These are phyloP conservation scores for Drosophila teissieri DNA, from an alignment of 1,140 invertebrate species.

Conservation along the genomic window DNA sequence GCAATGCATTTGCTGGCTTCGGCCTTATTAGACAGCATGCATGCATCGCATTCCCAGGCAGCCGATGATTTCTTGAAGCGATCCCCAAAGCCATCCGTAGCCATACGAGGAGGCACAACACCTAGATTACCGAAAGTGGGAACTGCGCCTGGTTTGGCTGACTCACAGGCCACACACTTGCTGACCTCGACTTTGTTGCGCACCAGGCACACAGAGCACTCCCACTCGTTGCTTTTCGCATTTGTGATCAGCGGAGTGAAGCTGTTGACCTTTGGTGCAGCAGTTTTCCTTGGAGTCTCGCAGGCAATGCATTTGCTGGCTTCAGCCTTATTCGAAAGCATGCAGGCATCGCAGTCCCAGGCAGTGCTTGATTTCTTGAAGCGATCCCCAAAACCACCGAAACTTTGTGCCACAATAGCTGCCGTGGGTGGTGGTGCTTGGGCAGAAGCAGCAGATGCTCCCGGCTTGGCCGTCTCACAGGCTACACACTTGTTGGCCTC, in stretches of 20 bases:
- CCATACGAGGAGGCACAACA: too few species aligned
- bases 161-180: conserved; percentile 88
- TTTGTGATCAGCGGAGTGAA: background rate
- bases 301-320: conserved; percentile 87
- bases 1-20: conserved; percentile 88
- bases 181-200: conserved; percentile 86
- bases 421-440: background rate
- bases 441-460: background rate
- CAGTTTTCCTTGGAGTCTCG: conserved; percentile 30
- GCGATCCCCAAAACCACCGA: conserved; percentile 85
- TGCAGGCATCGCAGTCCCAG: conserved; percentile 89
- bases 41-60: conserved; percentile 89
- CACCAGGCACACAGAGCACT: conserved; percentile 88
- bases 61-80: conserved; percentile 85
- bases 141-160: conserved; percentile 22
- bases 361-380: conserved; percentile 85
- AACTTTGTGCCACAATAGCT: background rate
- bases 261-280: conserved; percentile 4
- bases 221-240: conserved; percentile 85
- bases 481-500: conserved; percentile 87
- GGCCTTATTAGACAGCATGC: conserved; percentile 88
- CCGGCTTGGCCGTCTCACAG: conserved; percentile 84
- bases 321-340: conserved; percentile 87
- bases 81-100: conserved; percentile 83
- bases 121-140: background rate